Evolutionary conservation across 1,140 invertebrate species (phyloP), one percentile per base, ranked within the genome.

Genomic region (Drosophila trapezifrons): DNA sequence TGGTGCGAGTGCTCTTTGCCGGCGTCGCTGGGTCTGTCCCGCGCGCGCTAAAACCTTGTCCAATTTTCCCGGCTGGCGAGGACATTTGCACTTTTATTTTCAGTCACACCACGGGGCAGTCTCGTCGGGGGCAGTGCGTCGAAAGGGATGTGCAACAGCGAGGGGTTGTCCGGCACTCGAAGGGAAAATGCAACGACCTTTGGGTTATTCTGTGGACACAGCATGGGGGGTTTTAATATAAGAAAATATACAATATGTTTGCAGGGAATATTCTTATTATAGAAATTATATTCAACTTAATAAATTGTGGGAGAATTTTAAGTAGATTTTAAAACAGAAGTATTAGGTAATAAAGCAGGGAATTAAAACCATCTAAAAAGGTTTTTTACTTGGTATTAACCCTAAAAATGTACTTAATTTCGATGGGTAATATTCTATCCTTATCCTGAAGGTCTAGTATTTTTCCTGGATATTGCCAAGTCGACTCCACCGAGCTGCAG

Each of bases 61-160:
- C 67, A 78, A 76, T 73, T 52, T 52, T 65, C 38, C 59, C 43
- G 32, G 37, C 49, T 74, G 72, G 56, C 78, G 64, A 78, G 79
- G 71, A 82, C 83, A 87, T 89, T 89, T 87, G 80, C 83, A 87
- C 83, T 87, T 89, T 87, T 87, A 89, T 87, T 87, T 87, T 87
- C 76, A 69, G 64, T 77, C 75, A 47, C 45, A 65, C 40, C 45
- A 64, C n/a, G 43, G 60, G 64, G 43, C 60, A 67, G 45, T 65
- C 22, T 18, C 18, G 49, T 35, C 12, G 49, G 12, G 32, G 8
- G 49, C 51, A 49, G 45, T 62, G 43, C 60, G 60, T 63, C 20
- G 27, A 38, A 32, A 42, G 37, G 42, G 18, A 38, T 27, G 55
- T 37, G 51, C 4, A 35, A 32, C 12, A 13, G 18, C 29, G 29